Conservation (phyloP, 2,113 vertebrate genomes). For the Tetraodon nigroviridis region DNA sequence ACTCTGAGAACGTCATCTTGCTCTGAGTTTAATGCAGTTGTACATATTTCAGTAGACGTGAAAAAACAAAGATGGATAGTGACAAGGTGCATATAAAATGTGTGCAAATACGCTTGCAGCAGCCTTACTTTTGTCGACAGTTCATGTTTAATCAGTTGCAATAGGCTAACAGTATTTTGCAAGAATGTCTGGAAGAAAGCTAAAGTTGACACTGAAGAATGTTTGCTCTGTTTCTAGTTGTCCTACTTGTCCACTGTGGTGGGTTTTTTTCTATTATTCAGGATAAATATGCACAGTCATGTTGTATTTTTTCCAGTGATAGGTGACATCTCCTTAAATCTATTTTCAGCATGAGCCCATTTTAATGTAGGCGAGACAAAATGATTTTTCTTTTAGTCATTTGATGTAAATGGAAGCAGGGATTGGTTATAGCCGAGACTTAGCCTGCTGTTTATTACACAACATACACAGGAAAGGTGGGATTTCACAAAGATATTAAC, state of each 20-base stretch:
- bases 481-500: too few relatives aligned
- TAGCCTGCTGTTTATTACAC: neutral
- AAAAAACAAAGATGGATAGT: slow-evolving; percentile 4
- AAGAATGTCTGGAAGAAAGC: slow-evolving; percentile 58
- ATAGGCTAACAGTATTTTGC: slow-evolving; percentile 48
- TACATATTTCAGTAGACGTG: slow-evolving; percentile 2
- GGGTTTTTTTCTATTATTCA: slow-evolving; percentile 46
- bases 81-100: slow-evolving; percentile 14
- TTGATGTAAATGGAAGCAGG: neutral
- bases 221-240: slow-evolving; percentile 61
- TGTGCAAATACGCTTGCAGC: slow-evolving; percentile 19
- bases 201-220: slow-evolving; percentile 41
- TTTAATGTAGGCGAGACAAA: slow-evolving; percentile 10
- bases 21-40: neutral
- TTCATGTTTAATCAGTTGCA: neutral
- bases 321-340: slow-evolving; percentile 36
- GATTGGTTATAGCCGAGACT: neutral
- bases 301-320: slow-evolving; percentile 10
- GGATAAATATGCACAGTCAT: slow-evolving; percentile 43
- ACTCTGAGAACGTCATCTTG: slow-evolving; percentile 2
- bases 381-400: neutral
- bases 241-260: slow-evolving; percentile 54
- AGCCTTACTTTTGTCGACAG: slow-evolving; percentile 17
- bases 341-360: slow-evolving; percentile 30
- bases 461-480: too few relatives aligned